Conservation (phyloP, 2,113 vertebrate species). For the Seriola rivoliana region DNA sequence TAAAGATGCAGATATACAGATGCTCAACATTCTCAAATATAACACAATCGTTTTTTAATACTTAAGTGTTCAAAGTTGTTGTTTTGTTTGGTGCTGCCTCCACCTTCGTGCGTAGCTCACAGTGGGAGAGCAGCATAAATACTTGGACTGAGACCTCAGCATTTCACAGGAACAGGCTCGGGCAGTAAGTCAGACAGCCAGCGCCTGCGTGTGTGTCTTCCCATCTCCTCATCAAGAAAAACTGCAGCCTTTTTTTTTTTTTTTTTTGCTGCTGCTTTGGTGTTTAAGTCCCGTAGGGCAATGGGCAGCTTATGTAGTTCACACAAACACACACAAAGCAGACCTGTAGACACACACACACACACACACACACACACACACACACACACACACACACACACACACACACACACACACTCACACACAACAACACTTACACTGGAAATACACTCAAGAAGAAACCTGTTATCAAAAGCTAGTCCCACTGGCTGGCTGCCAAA, state of each 20-base stretch:
- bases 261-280: constrained; percentile 43
- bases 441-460: constrained; percentile 78
- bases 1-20: neutral
- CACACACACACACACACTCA: constrained; percentile 34
- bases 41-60: neutral
- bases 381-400: constrained; percentile 54
- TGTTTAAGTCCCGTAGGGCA: constrained; percentile 72
- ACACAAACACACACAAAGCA: constrained; percentile 62
- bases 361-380: constrained; percentile 36
- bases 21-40: neutral
- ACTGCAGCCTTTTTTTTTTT: constrained; percentile 50
- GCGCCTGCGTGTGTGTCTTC: constrained; percentile 35
- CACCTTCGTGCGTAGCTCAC: neutral
- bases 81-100: constrained; percentile 1
- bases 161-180: constrained; percentile 64
- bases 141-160: constrained; percentile 45
- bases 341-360: constrained; percentile 46
- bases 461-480: constrained; percentile 84
- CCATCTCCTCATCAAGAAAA: constrained; percentile 67
- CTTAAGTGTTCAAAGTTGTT: neutral
- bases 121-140: neutral
- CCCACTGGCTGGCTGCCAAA: constrained; percentile 84
- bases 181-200: constrained; percentile 50
- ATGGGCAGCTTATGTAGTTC: constrained; percentile 72
- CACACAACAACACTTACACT: constrained; percentile 42